phyloP scores from a whole-genome alignment of 2,797 vertebrate genomes.

The Selene dorsalis region DNA sequence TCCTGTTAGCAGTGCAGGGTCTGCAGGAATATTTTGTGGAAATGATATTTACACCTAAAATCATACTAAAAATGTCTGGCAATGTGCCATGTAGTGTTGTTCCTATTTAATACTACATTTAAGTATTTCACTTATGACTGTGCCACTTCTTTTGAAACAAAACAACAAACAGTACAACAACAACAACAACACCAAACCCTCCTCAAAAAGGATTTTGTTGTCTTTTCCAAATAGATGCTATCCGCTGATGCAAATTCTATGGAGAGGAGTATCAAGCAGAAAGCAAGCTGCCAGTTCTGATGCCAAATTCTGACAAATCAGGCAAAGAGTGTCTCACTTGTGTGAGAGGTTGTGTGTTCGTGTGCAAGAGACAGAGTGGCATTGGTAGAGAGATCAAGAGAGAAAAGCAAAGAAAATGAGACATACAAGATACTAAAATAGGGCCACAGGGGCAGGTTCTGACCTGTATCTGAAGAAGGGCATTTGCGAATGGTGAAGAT shows the following conservation, averaged over 20 bases:
- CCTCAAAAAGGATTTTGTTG: neutral
- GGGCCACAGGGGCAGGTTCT: constrained; percentile 58
- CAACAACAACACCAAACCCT: neutral
- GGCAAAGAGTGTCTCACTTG: neutral
- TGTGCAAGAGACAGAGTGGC: constrained; percentile 11
- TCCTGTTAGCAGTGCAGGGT: constrained; percentile 46
- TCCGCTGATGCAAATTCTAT: neutral
- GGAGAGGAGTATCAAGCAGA: neutral
- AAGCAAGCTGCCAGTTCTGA: constrained; percentile 1
- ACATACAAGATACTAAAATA: constrained; percentile 23
- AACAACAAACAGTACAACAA: neutral
- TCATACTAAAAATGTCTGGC: neutral
- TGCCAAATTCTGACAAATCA: neutral
- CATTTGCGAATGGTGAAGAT: constrained; percentile 99
- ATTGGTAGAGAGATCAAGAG: constrained; percentile 3
- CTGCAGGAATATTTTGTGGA: constrained; percentile 12
- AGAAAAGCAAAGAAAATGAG: constrained; percentile 9
- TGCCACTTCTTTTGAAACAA: neutral
- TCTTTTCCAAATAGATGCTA: neutral
- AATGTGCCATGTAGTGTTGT: neutral
- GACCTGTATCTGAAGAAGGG: constrained; percentile 91
- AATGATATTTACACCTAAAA: constrained; percentile 27
- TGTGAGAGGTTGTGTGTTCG: constrained; percentile 1
- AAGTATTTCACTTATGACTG: neutral
- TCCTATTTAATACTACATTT: constrained; percentile 11